Percentiles rank a stretch among this genome's conserved stretches.
phyloP scores from a whole-genome alignment of 2,113 vertebrate species.

The Carlito syrichta region DNA sequence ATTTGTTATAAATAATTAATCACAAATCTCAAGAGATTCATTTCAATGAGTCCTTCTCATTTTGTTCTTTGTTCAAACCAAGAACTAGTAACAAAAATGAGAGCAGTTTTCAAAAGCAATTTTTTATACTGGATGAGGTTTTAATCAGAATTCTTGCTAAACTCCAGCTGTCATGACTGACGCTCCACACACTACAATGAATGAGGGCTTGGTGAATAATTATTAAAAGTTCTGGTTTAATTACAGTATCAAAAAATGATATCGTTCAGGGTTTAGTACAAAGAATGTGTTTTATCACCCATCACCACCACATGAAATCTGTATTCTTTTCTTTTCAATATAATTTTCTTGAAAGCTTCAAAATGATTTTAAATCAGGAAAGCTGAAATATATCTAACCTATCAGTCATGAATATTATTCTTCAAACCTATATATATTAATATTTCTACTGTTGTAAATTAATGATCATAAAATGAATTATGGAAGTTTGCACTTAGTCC shows the following conservation, averaged over 20 bases:
- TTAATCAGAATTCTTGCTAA: constrained; percentile 62
- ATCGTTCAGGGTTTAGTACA: background rate
- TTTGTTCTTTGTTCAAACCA: constrained; percentile 65
- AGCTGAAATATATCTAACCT: background rate
- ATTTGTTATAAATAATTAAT: constrained; percentile 67
- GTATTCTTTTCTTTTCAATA: constrained; percentile 8
- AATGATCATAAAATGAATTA: background rate
- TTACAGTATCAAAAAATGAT: constrained; percentile 37
- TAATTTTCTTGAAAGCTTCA: constrained; percentile 37
- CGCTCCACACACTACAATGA: constrained; percentile 17
- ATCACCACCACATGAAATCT: background rate
- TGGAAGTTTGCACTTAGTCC: background rate
- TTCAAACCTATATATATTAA: background rate
- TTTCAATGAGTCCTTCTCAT: constrained; percentile 39
- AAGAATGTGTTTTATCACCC: background rate
- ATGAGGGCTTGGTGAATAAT: constrained; percentile 47
- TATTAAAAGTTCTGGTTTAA: constrained; percentile 65
- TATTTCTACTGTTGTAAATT: background rate
- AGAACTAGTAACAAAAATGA: constrained; percentile 24
- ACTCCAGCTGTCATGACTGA: constrained; percentile 58
- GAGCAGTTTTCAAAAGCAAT: constrained; percentile 49
- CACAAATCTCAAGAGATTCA: constrained; percentile 53
- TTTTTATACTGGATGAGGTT: constrained; percentile 60
- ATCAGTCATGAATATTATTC: background rate
- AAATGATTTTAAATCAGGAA: constrained; percentile 20